Base-by-base conservation (phyloP, 2,797 vertebrate species). In the Rhadinocentrus ornatus region DNA sequence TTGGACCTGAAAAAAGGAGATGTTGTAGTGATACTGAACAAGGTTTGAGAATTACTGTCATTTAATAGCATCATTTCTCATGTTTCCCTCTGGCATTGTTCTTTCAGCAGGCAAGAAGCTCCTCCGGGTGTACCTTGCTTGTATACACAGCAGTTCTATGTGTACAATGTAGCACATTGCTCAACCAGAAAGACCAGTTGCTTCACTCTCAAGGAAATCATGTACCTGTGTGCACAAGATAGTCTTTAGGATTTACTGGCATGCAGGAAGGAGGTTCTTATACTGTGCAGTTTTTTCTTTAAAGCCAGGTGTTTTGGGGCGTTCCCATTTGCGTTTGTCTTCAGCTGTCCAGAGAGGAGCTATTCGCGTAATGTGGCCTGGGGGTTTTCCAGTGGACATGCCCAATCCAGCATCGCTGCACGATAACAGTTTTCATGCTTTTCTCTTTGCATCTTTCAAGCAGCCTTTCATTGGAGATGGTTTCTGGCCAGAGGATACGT, bases 1-100 rank as follows among this genome's bases (percentile, higher is more conserved):
- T 52, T 97, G 91, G 88, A 76, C 0, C 74, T 97, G 75, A 94
- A 89, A 77, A 95, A 86, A 31, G 96, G 96, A 4, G 95, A 97
- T 0, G 52, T 93, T 18, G 79, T 97, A 29, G 81, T 75, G 31
- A 60, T 97, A 24, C 88, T 95, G 62, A 93, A 63, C 62, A 97
- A 97, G 96, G 96, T 97, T 69, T 24, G 92, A 67, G 3, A 5
- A n/a, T 26, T 12, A 56, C 50, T 41, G 16, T 52, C 39, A 4
- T 59, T 60, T 35, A 44, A 22, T 34, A 27, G 15, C 29, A 11
- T 11, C 9, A 6, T 58, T 62, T 44, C 22, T 4, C 16, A 22
- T 41, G 16, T 50, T 35, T 24, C 71, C 44, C 27, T n/a, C 27
- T 48, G 24, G 65, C 18, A 55, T 77, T 53, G 75, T 6, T 9